Base-by-base conservation (phyloP, 2,888 invertebrate species). In the Agrochola macilenta region DNA sequence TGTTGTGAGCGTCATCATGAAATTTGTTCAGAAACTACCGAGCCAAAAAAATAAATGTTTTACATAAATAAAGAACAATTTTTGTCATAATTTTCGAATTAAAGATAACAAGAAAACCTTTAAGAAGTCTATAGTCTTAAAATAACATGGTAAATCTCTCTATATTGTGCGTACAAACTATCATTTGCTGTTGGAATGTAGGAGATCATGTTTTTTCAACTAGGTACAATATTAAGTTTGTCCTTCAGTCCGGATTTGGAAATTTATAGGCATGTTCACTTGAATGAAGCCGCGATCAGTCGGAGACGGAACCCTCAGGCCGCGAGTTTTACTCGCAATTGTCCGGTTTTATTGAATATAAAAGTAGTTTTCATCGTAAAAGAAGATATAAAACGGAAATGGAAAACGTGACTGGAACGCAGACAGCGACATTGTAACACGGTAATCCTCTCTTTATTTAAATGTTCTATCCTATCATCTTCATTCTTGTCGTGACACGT, bases 311-410 rank as follows among this genome's bases (percentile, higher is more conserved):
- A 58, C 57, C 57, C 57, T 26, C 26, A 26, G 57, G 57, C 14
- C 57, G 57, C 57, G 57, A 14, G 26, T 57, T 1, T 5, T n/a
- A n/a, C n/a, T 12, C n/a, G n/a, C n/a, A 57, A 5, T 57, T 57
- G 57, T 58, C n/a, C 12, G 0, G 14, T 63, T n/a, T 17, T 35
- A 65, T 68, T 73, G 66, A 74, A 74, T 46, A 66, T 63, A 74
- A 60, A 20, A 49, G 26, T 61, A 72, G 57, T 68, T 78, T 61
- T 17, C 71, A 75, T 43, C 35, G 61, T 65, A 74, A 74, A 74
- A 78, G 46, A 71, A 78, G 54, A 72, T 72, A 79, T 61, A 69
- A 75, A 72, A 69, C 14, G 79, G 61, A 71, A 74, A 82, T 82
- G 64, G 79, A 43, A 79, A 75, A 79, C 83, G 79, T 82, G 79